Base-by-base conservation (phyloP, 2,888 invertebrate genomes). In the Notodonta ziczac region DNA sequence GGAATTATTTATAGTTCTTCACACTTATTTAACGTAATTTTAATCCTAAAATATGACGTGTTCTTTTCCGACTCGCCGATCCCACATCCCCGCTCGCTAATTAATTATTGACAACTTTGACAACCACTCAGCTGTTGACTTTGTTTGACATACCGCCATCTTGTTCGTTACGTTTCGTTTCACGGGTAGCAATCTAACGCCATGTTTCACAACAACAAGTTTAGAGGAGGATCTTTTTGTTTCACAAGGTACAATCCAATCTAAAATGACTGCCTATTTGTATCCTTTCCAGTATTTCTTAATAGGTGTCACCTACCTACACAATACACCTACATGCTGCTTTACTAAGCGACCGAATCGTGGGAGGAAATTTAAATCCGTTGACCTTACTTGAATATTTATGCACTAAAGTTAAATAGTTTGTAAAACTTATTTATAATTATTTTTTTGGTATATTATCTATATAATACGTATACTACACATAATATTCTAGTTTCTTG, bases 31-130 rank as follows among this genome's bases (percentile, higher is more conserved):
- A 1, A 76, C 53, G 35, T 53, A 35, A 14, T 50, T 51, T 50
- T 8, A 51, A n/a, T 39, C 14, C 55, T 66, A 68, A 80, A 81
- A 78, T 77, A 87, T 91, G 91, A 91, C 91, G 91, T 91, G 91
- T 88, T 83, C 78, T 70, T 70, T 70, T 81, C 69, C 64, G 67
- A 89, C 83, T 89, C 82, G 90, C 81, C 73, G 76, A 69, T 24
- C 24, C 24, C 24, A 24, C 42, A 55, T 14, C 50, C 10, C 9
- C 14, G n/a, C n/a, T 7, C 8, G 14, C 3, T 12, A 14, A n/a
- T 48, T 14, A n/a, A 62, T 35, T 24, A 24, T 53, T 53, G 35
- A 13, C 54, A 61, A 61, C 63, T 73, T 80, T 85, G 82, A 85
- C 83, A 57, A 1, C 46, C 32, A 50, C 68, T 70, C 82, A 81